A percentile compares a stretch with the other conserved stretches of the same genome.
These are phyloP conservation scores for Chromoteleia sp. DNA, from an alignment of 2,888 invertebrate genomes.

Conservation along the genomic window DNA sequence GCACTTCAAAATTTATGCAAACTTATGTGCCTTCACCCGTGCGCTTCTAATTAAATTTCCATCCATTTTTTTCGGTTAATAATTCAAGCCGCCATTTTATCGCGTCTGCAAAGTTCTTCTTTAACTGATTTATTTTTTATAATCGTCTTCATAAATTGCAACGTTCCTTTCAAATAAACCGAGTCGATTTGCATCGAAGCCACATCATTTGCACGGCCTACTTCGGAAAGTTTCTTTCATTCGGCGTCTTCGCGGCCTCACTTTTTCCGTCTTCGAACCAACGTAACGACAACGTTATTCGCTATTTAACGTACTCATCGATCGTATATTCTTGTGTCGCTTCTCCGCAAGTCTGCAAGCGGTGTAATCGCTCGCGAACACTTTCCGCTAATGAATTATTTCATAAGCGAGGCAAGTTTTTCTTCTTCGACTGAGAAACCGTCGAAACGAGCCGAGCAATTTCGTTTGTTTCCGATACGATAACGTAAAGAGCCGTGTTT, in stretches of 20 bases:
- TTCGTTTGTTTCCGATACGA: neutral
- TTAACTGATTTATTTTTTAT: neutral
- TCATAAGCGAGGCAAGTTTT: neutral
- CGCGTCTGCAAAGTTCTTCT: too few relatives aligned
- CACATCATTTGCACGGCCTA: conserved; percentile 60
- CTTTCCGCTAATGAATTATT: neutral
- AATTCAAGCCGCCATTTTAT: too few relatives aligned
- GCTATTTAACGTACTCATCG: conserved; percentile 37
- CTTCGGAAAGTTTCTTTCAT: conserved; percentile 47
- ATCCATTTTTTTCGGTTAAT: neutral
- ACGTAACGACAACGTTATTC: conserved; percentile 37
- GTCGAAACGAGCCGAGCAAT: conserved; percentile 3
- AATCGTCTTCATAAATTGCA: conserved; percentile 31
- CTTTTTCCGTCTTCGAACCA: conserved; percentile 20
- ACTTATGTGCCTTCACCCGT: neutral
- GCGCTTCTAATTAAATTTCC: conserved; percentile 2
- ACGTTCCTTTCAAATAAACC: conserved; percentile 16
- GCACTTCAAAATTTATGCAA: neutral
- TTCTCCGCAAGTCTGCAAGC: neutral
- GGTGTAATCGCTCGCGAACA: neutral
- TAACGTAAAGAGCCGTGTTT: neutral
- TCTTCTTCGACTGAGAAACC: neutral
- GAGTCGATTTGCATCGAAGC: conserved; percentile 34
- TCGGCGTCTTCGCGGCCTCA: neutral
- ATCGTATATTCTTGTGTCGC: conserved; percentile 9